Percentiles rank a stretch among this genome's conserved stretches.
phyloP scores from a whole-genome alignment of 2,113 vertebrate genomes.

The Microcebus griseorufus region DNA sequence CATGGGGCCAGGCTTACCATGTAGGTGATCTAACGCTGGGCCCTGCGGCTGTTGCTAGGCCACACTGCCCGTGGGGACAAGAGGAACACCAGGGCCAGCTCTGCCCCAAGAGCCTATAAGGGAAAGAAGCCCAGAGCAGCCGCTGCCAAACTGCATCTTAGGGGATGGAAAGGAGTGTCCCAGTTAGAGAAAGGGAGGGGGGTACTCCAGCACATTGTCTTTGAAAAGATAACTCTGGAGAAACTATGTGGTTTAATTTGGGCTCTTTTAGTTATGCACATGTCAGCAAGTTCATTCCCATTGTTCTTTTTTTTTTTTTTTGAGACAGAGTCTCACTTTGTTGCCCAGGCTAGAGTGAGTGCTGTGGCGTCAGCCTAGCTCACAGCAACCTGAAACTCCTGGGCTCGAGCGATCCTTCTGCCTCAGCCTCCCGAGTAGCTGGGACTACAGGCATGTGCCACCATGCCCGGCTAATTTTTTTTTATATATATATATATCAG shows the following conservation, averaged over 20 bases:
- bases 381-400: too few species aligned
- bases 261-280: background rate
- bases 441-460: too few species aligned
- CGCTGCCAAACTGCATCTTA: background rate
- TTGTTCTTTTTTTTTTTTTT: background rate
- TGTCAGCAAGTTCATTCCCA: background rate
- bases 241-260: background rate
- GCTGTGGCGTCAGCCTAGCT: too few species aligned
- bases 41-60: rapidly evolving
- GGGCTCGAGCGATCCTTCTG: too few species aligned
- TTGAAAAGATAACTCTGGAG: background rate
- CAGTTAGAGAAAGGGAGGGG: background rate
- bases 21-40: background rate
- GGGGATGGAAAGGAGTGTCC: background rate
- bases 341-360: too few species aligned
- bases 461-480: too few species aligned
- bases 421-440: too few species aligned
- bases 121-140: background rate
- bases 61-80: background rate
- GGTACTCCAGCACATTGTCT: background rate
- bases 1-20: background rate
- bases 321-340: too few species aligned
- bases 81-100: background rate
- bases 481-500: too few species aligned
- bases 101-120: background rate